Evolutionary conservation across 2,888 invertebrate genomes (phyloP), one percentile per base, ranked within the genome.

Genomic region (Aleiodes leptofemur): DNA sequence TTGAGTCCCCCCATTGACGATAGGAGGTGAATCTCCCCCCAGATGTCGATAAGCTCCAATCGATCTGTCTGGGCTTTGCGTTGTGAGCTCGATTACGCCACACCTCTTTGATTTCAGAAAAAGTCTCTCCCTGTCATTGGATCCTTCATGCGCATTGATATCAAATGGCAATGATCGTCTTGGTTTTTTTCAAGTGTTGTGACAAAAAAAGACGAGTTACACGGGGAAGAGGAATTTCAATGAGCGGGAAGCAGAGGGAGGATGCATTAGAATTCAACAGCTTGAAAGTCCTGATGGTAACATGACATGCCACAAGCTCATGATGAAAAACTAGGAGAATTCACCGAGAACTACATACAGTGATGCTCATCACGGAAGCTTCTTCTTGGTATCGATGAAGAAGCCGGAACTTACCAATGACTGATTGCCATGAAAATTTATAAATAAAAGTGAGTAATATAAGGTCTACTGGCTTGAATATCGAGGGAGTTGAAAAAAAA

Each of bases 31-130:
- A 72, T 71, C 68, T 53, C 82, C 79, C 79, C 72, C 69, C 68
- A 59, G 14, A 73, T 56, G 70, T 73, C 61, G 56, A 72, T 61
- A 48, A 66, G 72, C 82, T 78, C 64, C 29, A 80, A 86, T 87
- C 87, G 87, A 86, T 86, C 86, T 59, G 64, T 78, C 68, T 73
- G 66, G 53, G 53, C 79, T 82, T 85, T 84, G 83, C 76, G 66
- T 74, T 77, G 71, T 84, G 82, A 82, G 38, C 38, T 38, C 8
- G 6, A 8, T 38, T 38, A 64, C 83, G 86, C 87, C 88, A 86
- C 89, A 88, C 89, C 88, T 89, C 85, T 80, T 48, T 48, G 43
- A 43, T n/a, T 43, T 29, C 48, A 34, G 64, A 43, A 43, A 43
- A 3, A 43, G 43, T 43, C 70, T 43, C 70, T 75, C 77, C 77